Base-by-base conservation (phyloP, 2,113 vertebrate genomes). In the Poeciliopsis occidentalis region DNA sequence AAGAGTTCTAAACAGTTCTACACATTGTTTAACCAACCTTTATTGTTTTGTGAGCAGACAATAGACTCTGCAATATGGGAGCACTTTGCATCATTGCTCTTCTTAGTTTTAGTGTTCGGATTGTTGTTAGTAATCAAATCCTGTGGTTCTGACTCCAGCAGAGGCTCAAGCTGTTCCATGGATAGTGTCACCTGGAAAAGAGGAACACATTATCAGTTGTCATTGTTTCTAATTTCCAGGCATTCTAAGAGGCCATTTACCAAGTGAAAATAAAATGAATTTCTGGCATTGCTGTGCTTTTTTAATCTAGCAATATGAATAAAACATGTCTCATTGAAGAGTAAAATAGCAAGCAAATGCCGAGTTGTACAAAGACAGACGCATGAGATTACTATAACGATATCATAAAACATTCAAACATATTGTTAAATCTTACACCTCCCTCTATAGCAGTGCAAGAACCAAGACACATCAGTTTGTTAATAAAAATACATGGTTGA, bases 371-470 rank as follows among this genome's bases (percentile, higher is more conserved):
- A 57, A 86, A 90, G 66, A 82, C 17, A 37, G 44, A 76, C 65
- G 62, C 64, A 71, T 79, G 71, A 69, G 66, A 73, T 85, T 85
- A 76, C 66, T 51, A n/a, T 86, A 47, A 73, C 76, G 82, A 88
- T 83, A 82, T 88, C 85, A 90, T 86, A 83, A 89, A 92, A 91
- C 79, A 90, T 89, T 90, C 78, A 92, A 86, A 81, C 80, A 73
- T 82, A 85, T 86, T 32, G 71, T 84, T 89, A 80, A 61, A 86
- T 88, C 76, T 85, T 83, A 73, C 79, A 88, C 86, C 82, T 88
- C 83, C 75, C 66, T 82, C 77, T 78, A 71, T 69, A 81, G 76
- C 73, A 67, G 73, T 68, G 63, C 67, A 81, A 76, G 82, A 77
- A 87, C 81, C 69, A 70, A 79, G 75, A 76, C 85, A 74, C 87